Evolutionary conservation across 2,888 invertebrate species (phyloP), one percentile per base, ranked within the genome.

Genomic region (Hylaea fasciaria): DNA sequence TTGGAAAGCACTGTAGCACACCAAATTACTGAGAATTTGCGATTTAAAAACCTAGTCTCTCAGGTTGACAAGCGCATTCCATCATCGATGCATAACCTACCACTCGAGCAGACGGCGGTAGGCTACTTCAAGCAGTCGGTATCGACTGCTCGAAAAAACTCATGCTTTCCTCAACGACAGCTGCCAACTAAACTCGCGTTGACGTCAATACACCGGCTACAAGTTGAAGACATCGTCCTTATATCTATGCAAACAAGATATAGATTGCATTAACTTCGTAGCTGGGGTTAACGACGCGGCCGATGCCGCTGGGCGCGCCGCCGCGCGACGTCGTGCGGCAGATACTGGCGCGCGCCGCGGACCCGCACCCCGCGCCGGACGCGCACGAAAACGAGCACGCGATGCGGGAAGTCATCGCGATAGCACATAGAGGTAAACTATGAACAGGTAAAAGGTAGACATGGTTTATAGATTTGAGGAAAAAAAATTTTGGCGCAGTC

Each of bases 301-400:
- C 92, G 67, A 86, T 81, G 83, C 91, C 90, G 65, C 82, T 86
- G 68, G 89, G 89, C 78, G 91, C 92, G 76, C 89, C 91, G 68
- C 91, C 92, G 43, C 87, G 91, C 62, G 92, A 92, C 90, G 90
- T 92, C 69, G 89, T 90, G 78, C 85, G 89, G 66, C 89, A 89
- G 71, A 91, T 91, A 58, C 76, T 91, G 71, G 89, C 88, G 73
- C 83, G 87, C 60, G 91, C 92, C 51, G 86, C 89, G 60, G 90
- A 89, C 76, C 84, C 85, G 43, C 78, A 71, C 66, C 82, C 86
- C 44, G 72, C 76, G 48, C 78, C 73, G 43, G 75, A 62, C 68
- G 82, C 66, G 61, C 67, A 73, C 66, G 84, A 82, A 72, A 80
- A 80, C 74, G 79, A 84, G 63, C 87, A 89, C 71, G 81, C 83